Evolutionary conservation across 2,113 vertebrate species (phyloP).

Genomic region (Cottus gobio): DNA sequence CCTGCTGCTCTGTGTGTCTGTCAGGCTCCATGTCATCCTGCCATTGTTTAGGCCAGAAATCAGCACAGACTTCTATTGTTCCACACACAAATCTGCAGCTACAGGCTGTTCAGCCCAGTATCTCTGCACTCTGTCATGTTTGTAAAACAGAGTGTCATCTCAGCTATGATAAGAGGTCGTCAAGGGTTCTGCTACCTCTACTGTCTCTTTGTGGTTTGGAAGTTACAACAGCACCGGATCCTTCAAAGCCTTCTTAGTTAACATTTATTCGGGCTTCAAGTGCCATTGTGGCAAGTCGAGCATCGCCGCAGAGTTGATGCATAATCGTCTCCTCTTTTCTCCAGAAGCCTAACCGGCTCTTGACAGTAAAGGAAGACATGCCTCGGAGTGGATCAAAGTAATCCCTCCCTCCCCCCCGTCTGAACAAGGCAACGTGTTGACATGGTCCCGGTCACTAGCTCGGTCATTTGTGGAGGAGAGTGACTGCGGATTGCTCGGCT

Average conservation of each 20-base stretch:
- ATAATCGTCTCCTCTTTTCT: slow-evolving; percentile 17
- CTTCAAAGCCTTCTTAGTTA: slow-evolving; percentile 21
- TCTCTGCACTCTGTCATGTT: slow-evolving; percentile 64
- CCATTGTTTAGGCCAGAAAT: slow-evolving; percentile 78
- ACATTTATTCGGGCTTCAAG: slow-evolving; percentile 20
- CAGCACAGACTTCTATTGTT: slow-evolving; percentile 76
- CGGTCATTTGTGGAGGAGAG: slow-evolving; percentile 52
- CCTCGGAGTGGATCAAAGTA: slow-evolving; percentile 73
- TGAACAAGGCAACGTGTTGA: slow-evolving; percentile 67
- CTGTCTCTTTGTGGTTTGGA: slow-evolving; percentile 26
- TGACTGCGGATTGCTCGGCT: slow-evolving; percentile 47
- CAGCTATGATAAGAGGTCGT: slow-evolving; percentile 17
- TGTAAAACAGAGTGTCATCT: slow-evolving; percentile 61
- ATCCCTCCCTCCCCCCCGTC: slow-evolving; percentile 41
- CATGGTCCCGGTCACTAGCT: slow-evolving; percentile 61
- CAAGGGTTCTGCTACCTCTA: slow-evolving; percentile 4
- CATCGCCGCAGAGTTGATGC: slow-evolving; percentile 1
- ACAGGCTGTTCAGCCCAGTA: slow-evolving; percentile 57
- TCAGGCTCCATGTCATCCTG: slow-evolving; percentile 81
- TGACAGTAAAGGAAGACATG: slow-evolving; percentile 65
- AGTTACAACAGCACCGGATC: not conserved
- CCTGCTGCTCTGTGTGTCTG: slow-evolving; percentile 68
- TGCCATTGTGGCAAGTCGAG: not conserved
- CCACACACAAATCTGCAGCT: slow-evolving; percentile 62
- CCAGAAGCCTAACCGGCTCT: slow-evolving; percentile 27